Evolutionary conservation across 2,797 vertebrate species (phyloP), one percentile per base, ranked within the genome.

Genomic region (Harpagifer antarcticus): DNA sequence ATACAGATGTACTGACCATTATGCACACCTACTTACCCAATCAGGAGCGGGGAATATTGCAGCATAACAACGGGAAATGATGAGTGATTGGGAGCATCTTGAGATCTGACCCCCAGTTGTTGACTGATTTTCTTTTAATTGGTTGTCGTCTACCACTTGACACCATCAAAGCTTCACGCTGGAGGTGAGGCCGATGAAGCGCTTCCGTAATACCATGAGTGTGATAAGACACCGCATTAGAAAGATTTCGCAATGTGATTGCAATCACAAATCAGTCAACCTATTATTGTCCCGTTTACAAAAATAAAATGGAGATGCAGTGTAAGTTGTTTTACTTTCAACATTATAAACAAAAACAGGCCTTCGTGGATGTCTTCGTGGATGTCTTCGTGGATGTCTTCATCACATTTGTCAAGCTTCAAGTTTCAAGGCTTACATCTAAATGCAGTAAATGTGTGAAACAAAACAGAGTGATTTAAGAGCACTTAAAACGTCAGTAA

Each of bases 81-180:
- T 91, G 88, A 93, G 86, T 89, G 92, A 93, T 92, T 91, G 86
- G 90, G 91, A 90, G 90, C 91, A 93, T 94, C 92, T 94, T 93
- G 90, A 90, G 90, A 93, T 94, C 91, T 94, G 92, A 95, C 92
- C 93, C 88, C 86, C 83, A 88, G 92, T 94, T 93, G 93, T 94
- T 92, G 92, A 92, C 89, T 90, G 93, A 91, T 93, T 94, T 93
- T 82, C 85, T 91, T 93, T 93, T 94, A 93, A 94, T 93, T 93
- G 91, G 90, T 91, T 92, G 91, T 87, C 88, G 86, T 93, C 86
- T 91, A 82, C 88, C 91, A 88, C 93, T 94, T 93, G 91, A 93
- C 93, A 93, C 84, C 90, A 85, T 93, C 88, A 92, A 87, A 92
- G 89, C 87, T 85, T 83, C 79, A 33, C 47, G 85, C 88, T 89